A percentile compares a stretch with the other conserved stretches of the same genome.
phyloP scores from a whole-genome alignment of 2,113 vertebrate species.

The Serilophus lunatus region DNA sequence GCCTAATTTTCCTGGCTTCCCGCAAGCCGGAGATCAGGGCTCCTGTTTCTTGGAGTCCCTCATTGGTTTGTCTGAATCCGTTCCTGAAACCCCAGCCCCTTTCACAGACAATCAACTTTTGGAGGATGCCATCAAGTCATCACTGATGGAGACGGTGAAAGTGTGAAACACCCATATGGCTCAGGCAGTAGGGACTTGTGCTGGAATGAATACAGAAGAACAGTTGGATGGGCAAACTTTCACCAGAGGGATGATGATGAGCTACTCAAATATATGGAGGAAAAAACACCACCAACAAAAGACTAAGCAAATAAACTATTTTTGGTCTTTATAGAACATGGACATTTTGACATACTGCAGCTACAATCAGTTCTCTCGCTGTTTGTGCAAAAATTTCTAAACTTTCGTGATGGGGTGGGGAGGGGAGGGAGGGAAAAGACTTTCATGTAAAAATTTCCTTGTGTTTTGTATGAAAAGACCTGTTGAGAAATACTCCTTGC shows the following conservation, averaged over 20 bases:
- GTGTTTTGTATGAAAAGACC: conserved; percentile 60
- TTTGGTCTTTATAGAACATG: conserved; percentile 53
- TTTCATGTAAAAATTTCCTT: conserved; percentile 43
- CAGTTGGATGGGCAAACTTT: neutral
- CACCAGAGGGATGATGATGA: neutral
- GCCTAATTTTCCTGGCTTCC: conserved; percentile 82
- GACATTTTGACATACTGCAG: conserved; percentile 57
- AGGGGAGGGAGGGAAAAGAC: neutral
- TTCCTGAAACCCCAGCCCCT: conserved; percentile 81
- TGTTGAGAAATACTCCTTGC: conserved; percentile 43
- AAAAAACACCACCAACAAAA: neutral
- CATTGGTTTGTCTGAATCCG: conserved; percentile 87
- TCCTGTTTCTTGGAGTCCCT: conserved; percentile 91
- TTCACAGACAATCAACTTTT: conserved; percentile 91
- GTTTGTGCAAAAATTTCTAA: conserved; percentile 64
- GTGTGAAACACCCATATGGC: conserved; percentile 63
- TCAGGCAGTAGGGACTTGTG: neutral
- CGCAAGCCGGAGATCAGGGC: conserved; percentile 77
- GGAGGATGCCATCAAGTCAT: conserved; percentile 88
- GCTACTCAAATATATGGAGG: neutral
- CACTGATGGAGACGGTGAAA: conserved; percentile 88
- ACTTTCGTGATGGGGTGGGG: neutral
- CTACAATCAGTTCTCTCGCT: conserved; percentile 64
- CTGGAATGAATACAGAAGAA: neutral
- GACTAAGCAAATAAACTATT: conserved; percentile 44